Evolutionary conservation across 2,113 vertebrate species (phyloP), one percentile per base, ranked within the genome.

Genomic region (Hippocampus comes): DNA sequence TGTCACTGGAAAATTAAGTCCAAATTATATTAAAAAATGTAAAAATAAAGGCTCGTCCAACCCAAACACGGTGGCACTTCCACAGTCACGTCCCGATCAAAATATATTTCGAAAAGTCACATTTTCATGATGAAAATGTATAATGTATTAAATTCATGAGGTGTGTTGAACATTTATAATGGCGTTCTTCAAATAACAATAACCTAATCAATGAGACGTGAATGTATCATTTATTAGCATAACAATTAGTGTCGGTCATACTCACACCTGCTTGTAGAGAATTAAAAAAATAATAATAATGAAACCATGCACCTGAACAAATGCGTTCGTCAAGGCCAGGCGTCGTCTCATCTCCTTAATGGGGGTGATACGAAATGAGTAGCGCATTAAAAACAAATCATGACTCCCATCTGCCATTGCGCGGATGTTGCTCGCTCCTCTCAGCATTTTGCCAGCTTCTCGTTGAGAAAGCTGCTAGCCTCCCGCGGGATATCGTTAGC

Each of bases 311-410:
- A 66, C 67, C 74, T 76, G 72, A 78, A 68, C 34, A 72, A 71
- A 82, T 81, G 70, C 23, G 9, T 72, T 63, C 60, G 73, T 78
- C 75, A 77, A 68, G 72, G 82, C 69, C 84, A 82, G 75, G 77
- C 80, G 75, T 72, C 20, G 34, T 63, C 34, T 56, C 53, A 23
- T 56, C 67, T 74, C 68, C 73, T 60, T 78, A 68, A 66, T 64
- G 75, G 79, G 78, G 77, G 79, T 27, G 65, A 77, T 74, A 76
- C 15, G 21, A 41, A 41, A 63, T 42, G 2, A 38, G 73, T 76
- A 77, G 74, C 67, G 43, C 86, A 88, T 91, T 85, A 89, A 91
- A 91, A 87, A 79, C 80, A 79, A 83, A 91, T 89, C 84, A 88
- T 67, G 68, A 78, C 72, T 81, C 81, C 86, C 84, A 88, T 87